These are phyloP conservation scores for Blastobasis lacticolella DNA, from an alignment of 2,888 invertebrate genomes.

Conservation along the genomic window DNA sequence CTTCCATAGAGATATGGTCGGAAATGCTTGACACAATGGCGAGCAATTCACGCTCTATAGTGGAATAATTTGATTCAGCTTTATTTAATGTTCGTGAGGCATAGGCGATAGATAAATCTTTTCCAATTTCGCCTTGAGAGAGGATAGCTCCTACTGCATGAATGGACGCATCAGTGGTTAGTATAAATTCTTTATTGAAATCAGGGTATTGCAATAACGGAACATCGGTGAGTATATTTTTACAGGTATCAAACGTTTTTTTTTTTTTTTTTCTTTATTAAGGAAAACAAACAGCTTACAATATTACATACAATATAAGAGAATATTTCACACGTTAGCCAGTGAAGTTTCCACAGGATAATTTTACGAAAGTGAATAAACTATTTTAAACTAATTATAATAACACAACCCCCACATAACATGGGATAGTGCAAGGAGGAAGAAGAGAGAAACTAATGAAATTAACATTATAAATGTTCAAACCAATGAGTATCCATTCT, in stretches of 20 bases:
- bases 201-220: conserved; percentile 21
- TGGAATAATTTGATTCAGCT: conserved; percentile 19
- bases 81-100: conserved; percentile 21
- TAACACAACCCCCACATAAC: too few relatives aligned
- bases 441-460: too few relatives aligned
- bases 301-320: too few relatives aligned
- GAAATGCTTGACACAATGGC: conserved; percentile 19
- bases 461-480: too few relatives aligned
- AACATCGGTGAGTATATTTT: conserved; percentile 15
- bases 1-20: conserved; percentile 17
- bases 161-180: conserved; percentile 24
- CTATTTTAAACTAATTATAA: too few relatives aligned
- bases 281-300: too few relatives aligned
- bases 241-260: conserved; percentile 16
- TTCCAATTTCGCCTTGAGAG: conserved; percentile 15
- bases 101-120: conserved; percentile 16
- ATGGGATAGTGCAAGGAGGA: too few relatives aligned
- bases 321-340: too few relatives aligned
- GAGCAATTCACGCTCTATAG: conserved; percentile 19
- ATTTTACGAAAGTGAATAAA: too few relatives aligned
- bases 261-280: too few relatives aligned
- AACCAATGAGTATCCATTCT: too few relatives aligned
- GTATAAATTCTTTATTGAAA: conserved; percentile 20
- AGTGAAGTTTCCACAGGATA: too few relatives aligned
- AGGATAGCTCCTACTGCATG: conserved; percentile 15